phyloP scores from a whole-genome alignment of 1,140 invertebrate genomes.

The Neodiprion virginianus region DNA sequence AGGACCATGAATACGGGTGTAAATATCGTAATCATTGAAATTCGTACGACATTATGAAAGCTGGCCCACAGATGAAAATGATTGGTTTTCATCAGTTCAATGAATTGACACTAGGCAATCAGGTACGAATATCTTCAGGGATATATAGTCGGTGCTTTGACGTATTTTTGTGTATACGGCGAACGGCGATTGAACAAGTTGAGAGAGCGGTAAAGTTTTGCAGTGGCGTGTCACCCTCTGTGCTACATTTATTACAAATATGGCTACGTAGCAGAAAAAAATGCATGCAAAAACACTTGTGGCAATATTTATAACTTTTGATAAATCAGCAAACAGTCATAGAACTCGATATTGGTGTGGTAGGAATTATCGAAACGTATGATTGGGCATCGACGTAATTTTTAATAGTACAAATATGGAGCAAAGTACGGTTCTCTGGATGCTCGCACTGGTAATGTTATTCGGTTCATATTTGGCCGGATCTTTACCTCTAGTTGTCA shows the following conservation, averaged over 20 bases:
- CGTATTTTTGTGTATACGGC: too few relatives aligned
- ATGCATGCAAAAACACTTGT: slow-evolving; percentile 8
- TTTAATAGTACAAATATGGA: slow-evolving; percentile 71
- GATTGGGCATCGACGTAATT: neutral
- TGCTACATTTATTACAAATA: slow-evolving; percentile 17
- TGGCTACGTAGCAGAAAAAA: slow-evolving; percentile 21
- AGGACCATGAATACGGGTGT: too few relatives aligned
- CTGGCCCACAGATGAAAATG: too few relatives aligned
- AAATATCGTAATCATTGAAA: too few relatives aligned
- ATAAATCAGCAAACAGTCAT: neutral
- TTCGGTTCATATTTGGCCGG: slow-evolving; percentile 94
- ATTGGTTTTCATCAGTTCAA: too few relatives aligned
- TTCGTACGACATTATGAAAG: too few relatives aligned
- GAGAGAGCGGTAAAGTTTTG: neutral
- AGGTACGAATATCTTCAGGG: too few relatives aligned
- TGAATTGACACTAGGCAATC: too few relatives aligned
- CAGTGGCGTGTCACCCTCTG: neutral
- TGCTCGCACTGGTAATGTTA: slow-evolving; percentile 90
- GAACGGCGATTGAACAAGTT: too few relatives aligned
- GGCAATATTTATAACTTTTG: neutral
- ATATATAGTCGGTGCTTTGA: too few relatives aligned
- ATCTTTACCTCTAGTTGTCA: slow-evolving; percentile 90
- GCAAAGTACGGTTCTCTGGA: slow-evolving; percentile 79
- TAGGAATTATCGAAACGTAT: neutral
- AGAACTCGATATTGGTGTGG: too few relatives aligned